Conservation (phyloP, 2,888 invertebrate genomes). For the Eristalis pertinax region DNA sequence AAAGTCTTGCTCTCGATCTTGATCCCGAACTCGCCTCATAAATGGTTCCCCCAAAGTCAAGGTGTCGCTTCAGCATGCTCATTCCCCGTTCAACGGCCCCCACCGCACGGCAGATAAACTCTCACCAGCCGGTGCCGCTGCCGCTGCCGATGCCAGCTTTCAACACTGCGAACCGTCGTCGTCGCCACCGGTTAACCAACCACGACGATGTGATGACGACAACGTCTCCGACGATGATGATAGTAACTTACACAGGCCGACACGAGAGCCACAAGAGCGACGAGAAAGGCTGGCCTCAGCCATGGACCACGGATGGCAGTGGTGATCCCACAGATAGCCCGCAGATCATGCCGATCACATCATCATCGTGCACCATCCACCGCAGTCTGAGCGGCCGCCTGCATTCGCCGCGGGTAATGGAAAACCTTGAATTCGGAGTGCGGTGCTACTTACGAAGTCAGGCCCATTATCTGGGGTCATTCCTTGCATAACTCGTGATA, state of each 20-base stretch:
- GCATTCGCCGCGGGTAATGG: slow-evolving; percentile 63
- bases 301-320: slow-evolving; percentile 19
- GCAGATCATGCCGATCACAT: slow-evolving; percentile 69
- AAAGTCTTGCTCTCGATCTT: neutral
- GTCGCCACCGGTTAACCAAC: slow-evolving; percentile 2
- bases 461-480: slow-evolving; percentile 64
- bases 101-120: neutral
- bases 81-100: slow-evolving; percentile 68
- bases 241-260: neutral
- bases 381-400: slow-evolving; percentile 27
- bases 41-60: slow-evolving; percentile 68
- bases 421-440: slow-evolving; percentile 68
- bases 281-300: no score
- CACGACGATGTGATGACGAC: slow-evolving; percentile 18
- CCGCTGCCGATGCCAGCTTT: slow-evolving; percentile 38
- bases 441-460: slow-evolving; percentile 68
- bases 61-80: slow-evolving; percentile 62
- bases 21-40: slow-evolving; percentile 31
- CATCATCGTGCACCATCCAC: slow-evolving; percentile 61
- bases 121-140: slow-evolving; percentile 16
- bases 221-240: slow-evolving; percentile 33
- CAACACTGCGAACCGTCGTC: slow-evolving; percentile 43
- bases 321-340: slow-evolving; percentile 63
- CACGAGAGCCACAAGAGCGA: slow-evolving; percentile 17
- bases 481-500: slow-evolving; percentile 52